Percentiles rank a stretch among this genome's conserved stretches.
These are phyloP conservation scores for Folsomia manolachei DNA, from an alignment of 2,888 invertebrate genomes.

Conservation along the genomic window DNA sequence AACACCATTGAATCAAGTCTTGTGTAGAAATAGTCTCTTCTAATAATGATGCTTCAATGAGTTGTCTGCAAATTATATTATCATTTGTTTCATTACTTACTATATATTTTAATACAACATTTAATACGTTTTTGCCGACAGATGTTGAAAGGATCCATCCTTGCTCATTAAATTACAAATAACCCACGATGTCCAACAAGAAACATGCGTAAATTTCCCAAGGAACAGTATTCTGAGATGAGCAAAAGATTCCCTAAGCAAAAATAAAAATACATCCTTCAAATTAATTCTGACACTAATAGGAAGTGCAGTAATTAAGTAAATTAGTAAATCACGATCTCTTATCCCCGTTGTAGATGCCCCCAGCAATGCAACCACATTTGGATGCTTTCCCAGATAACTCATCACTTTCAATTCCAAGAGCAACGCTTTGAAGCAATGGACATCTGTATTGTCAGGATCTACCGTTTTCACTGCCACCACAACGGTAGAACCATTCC, in stretches of 20 bases:
- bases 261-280: too few relatives aligned
- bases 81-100: too few relatives aligned
- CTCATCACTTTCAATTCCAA: conserved; percentile 1
- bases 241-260: background rate
- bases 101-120: too few relatives aligned
- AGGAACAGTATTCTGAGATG: background rate
- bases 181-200: background rate
- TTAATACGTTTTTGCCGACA: too few relatives aligned
- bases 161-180: background rate
- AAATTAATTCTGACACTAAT: too few relatives aligned
- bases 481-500: background rate
- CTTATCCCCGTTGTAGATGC: background rate
- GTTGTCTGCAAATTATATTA: too few relatives aligned
- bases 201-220: background rate
- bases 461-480: conserved; percentile 9
- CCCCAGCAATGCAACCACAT: conserved; percentile 2
- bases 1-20: conserved; percentile 2
- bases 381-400: background rate
- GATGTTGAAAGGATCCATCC: background rate
- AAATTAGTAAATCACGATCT: too few relatives aligned
- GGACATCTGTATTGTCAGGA: conserved; percentile 3
- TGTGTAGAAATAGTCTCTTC: background rate
- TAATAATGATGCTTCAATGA: too few relatives aligned
- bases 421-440: conserved; percentile 11
- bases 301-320: too few relatives aligned